phyloP scores from a whole-genome alignment of 2,113 vertebrate species.

The Otis tarda region DNA sequence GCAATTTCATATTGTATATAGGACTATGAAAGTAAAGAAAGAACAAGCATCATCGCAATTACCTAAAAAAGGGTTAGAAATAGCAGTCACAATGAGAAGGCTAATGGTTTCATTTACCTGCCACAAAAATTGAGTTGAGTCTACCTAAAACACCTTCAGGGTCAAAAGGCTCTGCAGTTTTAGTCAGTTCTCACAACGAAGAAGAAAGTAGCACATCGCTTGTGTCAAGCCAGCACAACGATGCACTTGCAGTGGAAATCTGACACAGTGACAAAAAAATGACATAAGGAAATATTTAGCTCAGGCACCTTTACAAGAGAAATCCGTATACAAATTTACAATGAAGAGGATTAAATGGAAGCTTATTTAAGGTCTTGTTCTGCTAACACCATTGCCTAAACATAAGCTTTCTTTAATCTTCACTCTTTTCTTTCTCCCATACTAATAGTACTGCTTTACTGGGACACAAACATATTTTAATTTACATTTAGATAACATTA shows the following conservation, averaged over 20 bases:
- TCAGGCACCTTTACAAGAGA: neutral
- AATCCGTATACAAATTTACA: neutral
- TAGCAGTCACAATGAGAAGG: neutral
- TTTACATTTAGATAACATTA: neutral
- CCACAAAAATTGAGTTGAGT: conserved; percentile 77
- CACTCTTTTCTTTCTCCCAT: neutral
- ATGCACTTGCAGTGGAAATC: neutral
- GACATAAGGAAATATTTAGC: neutral
- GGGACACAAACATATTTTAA: neutral
- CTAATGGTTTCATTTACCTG: conserved; percentile 71
- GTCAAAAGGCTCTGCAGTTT: conserved; percentile 79
- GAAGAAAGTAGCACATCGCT: neutral
- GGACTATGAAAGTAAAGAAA: neutral
- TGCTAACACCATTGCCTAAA: neutral
- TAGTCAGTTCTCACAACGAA: conserved; percentile 72
- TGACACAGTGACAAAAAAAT: neutral
- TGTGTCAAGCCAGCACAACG: neutral
- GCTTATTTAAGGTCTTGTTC: neutral
- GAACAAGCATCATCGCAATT: neutral
- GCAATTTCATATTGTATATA: neutral
- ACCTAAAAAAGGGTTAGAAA: neutral
- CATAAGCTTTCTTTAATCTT: neutral
- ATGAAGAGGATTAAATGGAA: neutral
- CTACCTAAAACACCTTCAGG: conserved; percentile 78
- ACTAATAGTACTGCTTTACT: neutral